Evolutionary conservation across 2,797 vertebrate species (phyloP).

Genomic region (Hipposideros larvatus): DNA sequence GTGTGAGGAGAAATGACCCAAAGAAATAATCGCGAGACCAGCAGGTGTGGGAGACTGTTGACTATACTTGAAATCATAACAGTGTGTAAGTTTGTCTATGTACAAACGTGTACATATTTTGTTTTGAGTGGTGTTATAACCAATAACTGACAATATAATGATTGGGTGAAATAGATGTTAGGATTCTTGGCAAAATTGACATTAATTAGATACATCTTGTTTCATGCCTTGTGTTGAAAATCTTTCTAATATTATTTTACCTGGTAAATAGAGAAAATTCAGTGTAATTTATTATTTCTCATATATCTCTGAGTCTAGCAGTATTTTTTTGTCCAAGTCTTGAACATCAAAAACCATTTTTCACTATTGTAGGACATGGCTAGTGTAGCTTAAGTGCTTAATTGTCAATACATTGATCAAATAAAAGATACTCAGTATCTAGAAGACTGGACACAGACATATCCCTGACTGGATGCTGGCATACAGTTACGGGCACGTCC

Average conservation of each 20-base stretch:
- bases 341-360: background rate
- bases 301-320: background rate
- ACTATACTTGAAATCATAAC: background rate
- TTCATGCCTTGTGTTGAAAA: background rate
- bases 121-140: background rate
- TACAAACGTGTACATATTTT: background rate
- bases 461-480: background rate
- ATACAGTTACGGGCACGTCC: background rate
- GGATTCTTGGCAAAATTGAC: background rate
- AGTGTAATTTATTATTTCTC: background rate
- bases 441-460: background rate
- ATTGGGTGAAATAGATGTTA: background rate
- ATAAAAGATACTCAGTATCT: background rate
- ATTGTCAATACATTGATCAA: background rate
- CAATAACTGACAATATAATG: conserved; percentile 4
- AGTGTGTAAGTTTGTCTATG: background rate
- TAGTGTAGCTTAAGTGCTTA: background rate
- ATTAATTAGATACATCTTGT: background rate
- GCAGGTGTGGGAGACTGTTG: background rate
- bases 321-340: background rate
- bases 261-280: background rate
- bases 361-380: background rate
- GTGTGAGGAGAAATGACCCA: background rate
- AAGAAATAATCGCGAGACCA: conserved; percentile 40
- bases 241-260: conserved; percentile 48